Conservation (phyloP, 1,140 invertebrate species). For the Trachymyrmex septentrionalis region DNA sequence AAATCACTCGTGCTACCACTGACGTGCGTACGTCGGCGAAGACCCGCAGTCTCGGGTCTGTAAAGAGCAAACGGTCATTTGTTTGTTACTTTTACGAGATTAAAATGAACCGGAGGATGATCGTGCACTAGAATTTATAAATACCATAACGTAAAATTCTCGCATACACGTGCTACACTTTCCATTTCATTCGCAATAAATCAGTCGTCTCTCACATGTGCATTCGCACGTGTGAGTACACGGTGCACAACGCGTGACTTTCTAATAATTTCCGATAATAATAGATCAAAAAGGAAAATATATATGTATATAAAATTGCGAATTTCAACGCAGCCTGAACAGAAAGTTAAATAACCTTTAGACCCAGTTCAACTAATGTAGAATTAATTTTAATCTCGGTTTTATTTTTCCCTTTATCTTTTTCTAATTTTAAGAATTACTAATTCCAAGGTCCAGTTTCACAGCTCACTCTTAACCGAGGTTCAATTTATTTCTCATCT, state of each 20-base stretch:
- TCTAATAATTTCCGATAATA: constrained; percentile 22
- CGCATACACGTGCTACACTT: constrained; percentile 2
- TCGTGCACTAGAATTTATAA: background rate
- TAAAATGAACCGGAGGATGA: background rate
- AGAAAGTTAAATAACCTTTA: too few species aligned
- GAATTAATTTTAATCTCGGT: background rate
- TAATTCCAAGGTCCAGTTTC: too few species aligned
- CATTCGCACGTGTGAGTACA: background rate
- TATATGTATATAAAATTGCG: too few species aligned
- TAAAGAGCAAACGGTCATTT: background rate
- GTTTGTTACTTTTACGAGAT: constrained; percentile 13
- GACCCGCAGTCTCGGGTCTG: background rate
- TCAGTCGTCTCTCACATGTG: background rate
- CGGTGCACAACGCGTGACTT: background rate
- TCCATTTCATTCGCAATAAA: constrained; percentile 21
- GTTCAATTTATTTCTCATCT: too few species aligned
- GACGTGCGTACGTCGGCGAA: background rate
- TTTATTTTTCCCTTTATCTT: too few species aligned
- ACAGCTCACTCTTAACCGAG: too few species aligned
- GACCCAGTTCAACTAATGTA: background rate
- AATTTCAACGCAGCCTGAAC: background rate
- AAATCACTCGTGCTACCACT: constrained; percentile 13
- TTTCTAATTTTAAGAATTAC: too few species aligned
- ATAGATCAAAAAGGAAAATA: constrained; percentile 25
- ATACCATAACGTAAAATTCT: constrained; percentile 4